Conservation (phyloP, 2,888 invertebrate genomes). For the Drosophila mimetica region DNA sequence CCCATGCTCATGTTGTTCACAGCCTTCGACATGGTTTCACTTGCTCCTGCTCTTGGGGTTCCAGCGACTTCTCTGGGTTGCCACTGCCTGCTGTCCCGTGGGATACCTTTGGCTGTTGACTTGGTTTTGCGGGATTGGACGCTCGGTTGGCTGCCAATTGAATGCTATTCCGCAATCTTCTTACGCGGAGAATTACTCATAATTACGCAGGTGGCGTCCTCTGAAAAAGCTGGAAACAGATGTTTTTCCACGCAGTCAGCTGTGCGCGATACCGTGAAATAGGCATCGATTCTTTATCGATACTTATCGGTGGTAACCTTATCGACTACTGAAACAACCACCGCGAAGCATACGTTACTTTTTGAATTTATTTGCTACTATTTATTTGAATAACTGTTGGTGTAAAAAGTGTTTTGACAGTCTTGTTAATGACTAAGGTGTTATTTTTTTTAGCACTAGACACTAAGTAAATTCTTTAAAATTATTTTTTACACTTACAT, state of each 20-base stretch:
- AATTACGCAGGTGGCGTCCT: slow-evolving; percentile 47
- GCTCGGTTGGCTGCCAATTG: neutral
- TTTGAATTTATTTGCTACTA: neutral
- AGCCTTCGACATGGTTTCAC: slow-evolving; percentile 71
- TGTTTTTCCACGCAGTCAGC: slow-evolving; percentile 19
- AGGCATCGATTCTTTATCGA: slow-evolving; percentile 1
- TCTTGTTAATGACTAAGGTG: neutral
- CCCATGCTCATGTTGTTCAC: slow-evolving; percentile 83
- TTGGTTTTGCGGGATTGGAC: neutral
- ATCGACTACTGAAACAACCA: no score
- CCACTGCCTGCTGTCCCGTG: slow-evolving; percentile 3
- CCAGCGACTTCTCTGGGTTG: neutral
- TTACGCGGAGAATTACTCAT: slow-evolving; percentile 33
- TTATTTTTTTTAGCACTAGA: no score
- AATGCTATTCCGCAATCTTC: slow-evolving; percentile 6
- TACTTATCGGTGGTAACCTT: neutral
- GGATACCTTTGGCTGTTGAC: neutral
- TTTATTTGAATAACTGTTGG: no score
- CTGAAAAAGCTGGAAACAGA: slow-evolving; percentile 22
- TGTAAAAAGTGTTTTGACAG: neutral
- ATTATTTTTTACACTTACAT: no score
- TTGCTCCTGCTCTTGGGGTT: neutral
- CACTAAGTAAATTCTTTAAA: no score
- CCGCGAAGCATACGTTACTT: neutral
- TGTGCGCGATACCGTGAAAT: neutral